Conservation (phyloP, 2,113 vertebrate genomes). For the Theristicus caerulescens region DNA sequence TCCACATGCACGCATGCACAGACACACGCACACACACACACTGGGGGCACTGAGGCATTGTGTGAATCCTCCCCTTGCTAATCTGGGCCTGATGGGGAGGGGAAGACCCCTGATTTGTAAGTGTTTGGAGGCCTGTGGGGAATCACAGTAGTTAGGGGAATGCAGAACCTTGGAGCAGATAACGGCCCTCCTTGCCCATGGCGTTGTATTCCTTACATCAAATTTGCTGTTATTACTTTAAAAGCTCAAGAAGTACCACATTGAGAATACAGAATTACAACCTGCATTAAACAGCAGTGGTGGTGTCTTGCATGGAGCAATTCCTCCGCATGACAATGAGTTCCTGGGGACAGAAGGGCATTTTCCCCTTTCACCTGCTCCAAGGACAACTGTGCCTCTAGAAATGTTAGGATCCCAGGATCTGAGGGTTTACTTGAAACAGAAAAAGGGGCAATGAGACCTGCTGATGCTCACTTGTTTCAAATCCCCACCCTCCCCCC, state of each 20-base stretch:
- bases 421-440: background rate
- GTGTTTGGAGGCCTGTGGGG: background rate
- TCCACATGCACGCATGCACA: fast-evolving
- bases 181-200: background rate
- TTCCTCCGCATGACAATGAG: background rate
- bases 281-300: background rate
- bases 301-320: background rate
- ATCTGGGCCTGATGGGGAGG: background rate
- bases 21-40: background rate
- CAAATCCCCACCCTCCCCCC: fast-evolving
- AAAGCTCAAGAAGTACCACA: background rate
- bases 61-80: background rate
- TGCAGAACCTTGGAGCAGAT: background rate
- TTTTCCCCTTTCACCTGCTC: background rate
- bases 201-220: background rate
- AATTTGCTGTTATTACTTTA: background rate
- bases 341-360: background rate
- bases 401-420: background rate
- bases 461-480: background rate
- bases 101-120: background rate
- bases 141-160: background rate
- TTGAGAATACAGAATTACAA: background rate
- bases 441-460: background rate
- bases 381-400: background rate
- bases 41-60: background rate